A percentile compares a stretch with the other conserved stretches of the same genome.
Conservation (phyloP, 2,797 vertebrate genomes). For the Karalla daura region DNA sequence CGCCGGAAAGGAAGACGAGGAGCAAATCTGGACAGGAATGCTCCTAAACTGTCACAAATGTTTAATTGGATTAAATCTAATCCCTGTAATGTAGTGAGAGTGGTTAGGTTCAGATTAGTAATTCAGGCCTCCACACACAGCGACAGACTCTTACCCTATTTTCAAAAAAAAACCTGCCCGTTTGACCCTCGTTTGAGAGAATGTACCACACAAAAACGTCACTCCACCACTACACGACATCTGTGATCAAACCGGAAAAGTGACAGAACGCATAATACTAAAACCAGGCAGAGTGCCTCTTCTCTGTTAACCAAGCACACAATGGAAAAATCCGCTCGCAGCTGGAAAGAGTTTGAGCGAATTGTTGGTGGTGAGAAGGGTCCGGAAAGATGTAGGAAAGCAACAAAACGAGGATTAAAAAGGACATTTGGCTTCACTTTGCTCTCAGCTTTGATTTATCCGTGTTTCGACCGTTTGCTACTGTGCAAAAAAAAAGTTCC, state of each 20-base stretch:
- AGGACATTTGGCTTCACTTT: background rate
- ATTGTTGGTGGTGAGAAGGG: no score
- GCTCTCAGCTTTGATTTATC: background rate
- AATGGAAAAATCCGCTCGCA: background rate
- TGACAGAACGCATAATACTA: no score
- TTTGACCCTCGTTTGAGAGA: no score
- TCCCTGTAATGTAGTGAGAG: slow-evolving; percentile 3
- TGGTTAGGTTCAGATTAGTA: slow-evolving; percentile 15
- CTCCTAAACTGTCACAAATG: background rate
- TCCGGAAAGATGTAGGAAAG: no score
- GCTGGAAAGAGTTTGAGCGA: background rate
- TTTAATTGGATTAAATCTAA: slow-evolving; percentile 21
- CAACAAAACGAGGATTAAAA: background rate
- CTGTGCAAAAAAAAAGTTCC: background rate
- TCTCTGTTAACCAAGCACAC: no score
- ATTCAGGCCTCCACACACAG: no score
- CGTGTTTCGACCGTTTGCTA: background rate
- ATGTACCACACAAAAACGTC: no score
- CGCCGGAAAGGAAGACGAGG: background rate
- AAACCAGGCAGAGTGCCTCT: no score
- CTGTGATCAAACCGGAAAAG: background rate
- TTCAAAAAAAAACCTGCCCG: no score
- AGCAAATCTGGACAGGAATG: background rate
- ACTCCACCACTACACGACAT: no score
- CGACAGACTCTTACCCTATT: no score